Conservation (phyloP, 2,113 vertebrate species). For the Sinocyclocheilus anshuiensis region DNA sequence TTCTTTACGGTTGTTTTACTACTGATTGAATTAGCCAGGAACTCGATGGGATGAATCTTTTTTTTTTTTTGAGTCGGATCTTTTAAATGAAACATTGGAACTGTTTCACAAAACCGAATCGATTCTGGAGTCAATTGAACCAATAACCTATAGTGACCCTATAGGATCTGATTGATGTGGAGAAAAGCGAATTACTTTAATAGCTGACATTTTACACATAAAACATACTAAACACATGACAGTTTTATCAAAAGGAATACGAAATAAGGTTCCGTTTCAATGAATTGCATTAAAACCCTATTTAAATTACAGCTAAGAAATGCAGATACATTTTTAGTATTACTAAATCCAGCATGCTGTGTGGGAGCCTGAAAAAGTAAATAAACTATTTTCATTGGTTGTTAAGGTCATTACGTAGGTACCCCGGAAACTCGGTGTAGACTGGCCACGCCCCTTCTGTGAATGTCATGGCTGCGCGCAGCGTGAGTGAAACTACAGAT, state of each 20-base stretch:
- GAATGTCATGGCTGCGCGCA: conserved; percentile 10
- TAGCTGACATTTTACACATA: too few relatives aligned
- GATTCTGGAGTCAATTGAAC: not conserved
- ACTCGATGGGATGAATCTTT: not conserved
- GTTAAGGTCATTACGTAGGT: not conserved
- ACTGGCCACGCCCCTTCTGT: not conserved
- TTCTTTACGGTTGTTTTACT: too few relatives aligned
- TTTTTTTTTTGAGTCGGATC: not conserved
- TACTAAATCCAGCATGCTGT: not conserved
- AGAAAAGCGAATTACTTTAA: too few relatives aligned
- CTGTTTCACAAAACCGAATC: not conserved
- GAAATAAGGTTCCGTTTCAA: too few relatives aligned
- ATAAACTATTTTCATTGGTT: not conserved
- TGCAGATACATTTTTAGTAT: not conserved
- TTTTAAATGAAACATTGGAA: not conserved
- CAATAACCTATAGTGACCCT: not conserved
- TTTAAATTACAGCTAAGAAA: not conserved
- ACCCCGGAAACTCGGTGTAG: not conserved
- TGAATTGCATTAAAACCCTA: too few relatives aligned
- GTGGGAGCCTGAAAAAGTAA: not conserved
- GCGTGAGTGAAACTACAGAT: not conserved
- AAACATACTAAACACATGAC: too few relatives aligned
- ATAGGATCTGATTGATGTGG: too few relatives aligned
- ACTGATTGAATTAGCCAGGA: not conserved
- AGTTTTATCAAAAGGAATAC: too few relatives aligned